Evolutionary conservation across 2,797 vertebrate genomes (phyloP), one percentile per base, ranked within the genome.

Genomic region (Crypturellus tataupa): DNA sequence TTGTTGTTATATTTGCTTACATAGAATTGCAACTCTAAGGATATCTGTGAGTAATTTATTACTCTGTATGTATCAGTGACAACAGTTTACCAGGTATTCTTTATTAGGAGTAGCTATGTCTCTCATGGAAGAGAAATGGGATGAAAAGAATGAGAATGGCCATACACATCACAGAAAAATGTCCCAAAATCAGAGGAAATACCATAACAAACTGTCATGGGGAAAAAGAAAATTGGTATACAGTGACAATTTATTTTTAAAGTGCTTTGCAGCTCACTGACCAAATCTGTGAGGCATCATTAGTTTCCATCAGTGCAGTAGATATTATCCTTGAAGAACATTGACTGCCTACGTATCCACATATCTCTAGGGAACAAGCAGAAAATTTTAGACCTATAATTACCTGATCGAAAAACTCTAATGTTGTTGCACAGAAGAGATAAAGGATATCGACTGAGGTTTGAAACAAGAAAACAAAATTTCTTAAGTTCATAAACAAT

Each of bases 371-470:
- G 39, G 33, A 63, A 82, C 1, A 6, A 13, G 53, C 35, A 39
- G 67, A 49, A 53, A 51, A 49, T 19, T 68, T 85, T 59, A 29
- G 15, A 70, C 31, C 82, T 70, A 67, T 10, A 56, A 51, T 82
- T 92, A 73, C 18, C 44, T 77, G 1, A 70, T 25, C 23, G 78
- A 72, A 94, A 69, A 73, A 21, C 18, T 77, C 10, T 20, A 13
- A 37, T 35, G 29, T 49, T 35, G 29, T 49, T 89, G 12, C 75
- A 62, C 5, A 62, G 33, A 81, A 89, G 9, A 31, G 8, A 42
- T 9, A 42, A 33, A 35, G 9, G 3, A 0, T 0, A 2, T 47
- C 88, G 27, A 33, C 5, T 5, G 78, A 71, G 65, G 3, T 6
- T 75, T n/a, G 1, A n/a, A 80, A 51, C 20, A 75, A 1, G 7